These are phyloP conservation scores for Bombyx mandarina DNA, from an alignment of 1,140 invertebrate genomes.

Conservation along the genomic window DNA sequence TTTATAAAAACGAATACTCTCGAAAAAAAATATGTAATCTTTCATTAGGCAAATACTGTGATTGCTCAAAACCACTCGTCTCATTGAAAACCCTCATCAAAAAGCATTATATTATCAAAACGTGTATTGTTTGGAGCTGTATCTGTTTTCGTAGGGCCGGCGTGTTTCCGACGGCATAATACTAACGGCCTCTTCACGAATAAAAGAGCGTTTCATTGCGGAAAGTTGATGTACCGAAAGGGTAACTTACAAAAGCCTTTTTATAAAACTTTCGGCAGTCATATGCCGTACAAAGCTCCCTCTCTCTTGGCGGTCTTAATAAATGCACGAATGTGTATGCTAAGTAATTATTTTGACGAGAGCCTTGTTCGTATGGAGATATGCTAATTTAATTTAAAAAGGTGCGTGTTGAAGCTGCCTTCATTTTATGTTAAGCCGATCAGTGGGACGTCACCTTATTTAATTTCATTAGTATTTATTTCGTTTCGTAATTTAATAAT, in stretches of 20 bases:
- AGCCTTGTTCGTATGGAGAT: not conserved
- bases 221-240: slow-evolving; percentile 37
- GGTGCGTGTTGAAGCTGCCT: too few species aligned
- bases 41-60: slow-evolving; percentile 10
- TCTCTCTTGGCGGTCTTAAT: slow-evolving; percentile 36
- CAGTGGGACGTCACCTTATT: too few species aligned
- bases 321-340: slow-evolving; percentile 25
- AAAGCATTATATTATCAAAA: slow-evolving; percentile 54
- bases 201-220: slow-evolving; percentile 61
- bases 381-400: too few species aligned
- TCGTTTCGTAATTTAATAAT: too few species aligned
- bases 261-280: slow-evolving; percentile 61
- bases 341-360: slow-evolving; percentile 32
- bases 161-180: slow-evolving; percentile 52
- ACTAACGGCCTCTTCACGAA: slow-evolving; percentile 45
- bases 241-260: slow-evolving; percentile 60
- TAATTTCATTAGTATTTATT: too few species aligned
- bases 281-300: slow-evolving; percentile 41
- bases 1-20: too few species aligned
- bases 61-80: not conserved
- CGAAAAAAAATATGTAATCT: not conserved
- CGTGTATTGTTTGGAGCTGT: slow-evolving; percentile 43
- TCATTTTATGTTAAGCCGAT: too few species aligned
- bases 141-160: slow-evolving; percentile 40
- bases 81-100: slow-evolving; percentile 34